These are phyloP conservation scores for Heliothis subflexa DNA, from an alignment of 1,140 invertebrate genomes.

Conservation along the genomic window DNA sequence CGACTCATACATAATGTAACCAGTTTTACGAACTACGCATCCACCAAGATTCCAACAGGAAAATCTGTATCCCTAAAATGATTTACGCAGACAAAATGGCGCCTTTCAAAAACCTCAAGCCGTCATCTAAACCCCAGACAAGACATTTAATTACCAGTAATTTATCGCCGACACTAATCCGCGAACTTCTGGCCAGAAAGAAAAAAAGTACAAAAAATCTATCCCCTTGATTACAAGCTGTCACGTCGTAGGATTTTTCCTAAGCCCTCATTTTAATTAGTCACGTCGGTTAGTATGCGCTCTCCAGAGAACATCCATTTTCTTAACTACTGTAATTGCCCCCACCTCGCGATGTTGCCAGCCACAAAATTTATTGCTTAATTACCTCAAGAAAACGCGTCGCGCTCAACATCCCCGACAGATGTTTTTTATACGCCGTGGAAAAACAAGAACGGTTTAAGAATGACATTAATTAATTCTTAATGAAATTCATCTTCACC, in stretches of 20 bases:
- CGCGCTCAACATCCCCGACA: conserved; percentile 75
- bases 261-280: conserved; percentile 83
- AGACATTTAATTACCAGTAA: conserved; percentile 81
- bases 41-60: conserved; percentile 7
- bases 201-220: conserved; percentile 78
- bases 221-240: conserved; percentile 84
- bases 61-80: conserved; percentile 39
- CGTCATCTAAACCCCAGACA: conserved; percentile 55
- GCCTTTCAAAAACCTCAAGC: conserved; percentile 40
- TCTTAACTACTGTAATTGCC: conserved; percentile 83
- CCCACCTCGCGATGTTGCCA: conserved; percentile 81
- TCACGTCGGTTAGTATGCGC: conserved; percentile 70
- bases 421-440: conserved; percentile 84
- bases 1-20: too few relatives aligned
- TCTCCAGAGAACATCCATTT: conserved; percentile 79
- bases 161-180: conserved; percentile 82
- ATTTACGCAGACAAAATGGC: conserved; percentile 32
- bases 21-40: background rate
- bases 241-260: conserved; percentile 84
- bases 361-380: conserved; percentile 86
- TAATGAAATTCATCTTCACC: conserved; percentile 86
- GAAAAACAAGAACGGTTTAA: conserved; percentile 85
- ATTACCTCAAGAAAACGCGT: conserved; percentile 85
- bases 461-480: conserved; percentile 87
- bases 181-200: conserved; percentile 62